Base-by-base conservation (phyloP, 1,140 invertebrate genomes). In the Acromyrmex echinatior region DNA sequence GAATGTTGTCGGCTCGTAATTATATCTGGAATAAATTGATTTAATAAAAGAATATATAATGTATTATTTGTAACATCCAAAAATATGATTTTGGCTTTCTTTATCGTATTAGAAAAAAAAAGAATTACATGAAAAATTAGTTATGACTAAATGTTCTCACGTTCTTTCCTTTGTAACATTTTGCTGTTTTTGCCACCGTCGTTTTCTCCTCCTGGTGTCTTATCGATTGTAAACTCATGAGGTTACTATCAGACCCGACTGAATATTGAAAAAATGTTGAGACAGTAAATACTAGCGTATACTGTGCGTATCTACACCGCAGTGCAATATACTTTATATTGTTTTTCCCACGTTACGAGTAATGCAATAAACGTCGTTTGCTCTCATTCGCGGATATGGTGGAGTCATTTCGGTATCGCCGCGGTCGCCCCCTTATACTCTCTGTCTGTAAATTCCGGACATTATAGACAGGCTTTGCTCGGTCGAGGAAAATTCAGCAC, bases 151-250 rank as follows among this genome's bases (percentile, higher is more conserved):
- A 66, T 86, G 28, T 0, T 28, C 4, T n/a, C 16, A 21, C 71
- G n/a, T 77, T 87, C 45, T 87, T 77, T 87, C 53, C 35, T n/a
- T 73, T 51, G 60, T 74, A 21, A 65, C 18, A 60, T 86, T 88
- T 81, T 74, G 49, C 68, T 65, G 63, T 87, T 74, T 62, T 86
- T 56, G 53, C 53, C 63, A 77, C n/a, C 73, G 51, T 66, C 85
- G 10, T 87, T 60, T 76, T 68, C 74, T 78, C 60, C 73, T 62
- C 45, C 56, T 74, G 80, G 82, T n/a, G 70, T 35, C 85, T 91
- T 91, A 86, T 86, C 90, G 87, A 91, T 81, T 91, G 91, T 91
- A 91, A 91, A 91, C 74, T 91, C 60, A 18, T 56, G 51, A 88
- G 51, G 39, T 89, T 88, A 87, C 86, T 88, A 84, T 84, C 60